Base-by-base conservation (phyloP, 2,888 invertebrate genomes). In the Eubasilissa splendida region DNA sequence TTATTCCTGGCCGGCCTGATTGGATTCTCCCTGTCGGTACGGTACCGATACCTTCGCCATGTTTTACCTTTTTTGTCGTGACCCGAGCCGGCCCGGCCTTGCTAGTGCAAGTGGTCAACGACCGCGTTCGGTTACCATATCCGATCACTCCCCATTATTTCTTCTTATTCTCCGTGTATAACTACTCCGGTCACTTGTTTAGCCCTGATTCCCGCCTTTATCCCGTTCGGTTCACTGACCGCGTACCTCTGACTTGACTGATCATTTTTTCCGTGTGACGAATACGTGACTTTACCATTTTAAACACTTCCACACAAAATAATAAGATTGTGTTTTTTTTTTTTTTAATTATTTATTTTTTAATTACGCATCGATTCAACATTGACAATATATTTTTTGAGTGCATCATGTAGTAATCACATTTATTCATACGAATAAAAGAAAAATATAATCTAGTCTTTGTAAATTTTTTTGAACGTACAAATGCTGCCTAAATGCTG, bases 11-110 rank as follows among this genome's bases (percentile, higher is more conserved):
- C 58, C 9, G 58, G 58, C 58, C 58, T 12, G 58, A 58, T 58
- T 58, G 58, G 58, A 58, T 58, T 58, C 12, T 58, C 9, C 65
- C 12, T 22, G 8, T 12, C 0, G 22, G 65, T 42, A 68, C 10
- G 53, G 68, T 53, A 53, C 14, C 14, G 68, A 12, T 12, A 12
- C 42, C 68, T 42, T 68, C 33, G 50, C 68, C 52, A 42, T 14
- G 68, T 53, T 50, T 68, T 68, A 63, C 63, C 63, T 63, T 60
- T 54, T n/a, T 52, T 14, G 60, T 54, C 76, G 76, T 76, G 76
- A 76, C 76, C 76, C 76, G 75, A 12, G 42, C 71, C 54, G 22
- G 53, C 31, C 54, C 76, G 76, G 76, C 76, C 76, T 76, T 76
- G 76, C 76, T 22, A 76, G 65, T 53, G 53, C 22, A 12, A 33